A percentile compares a stretch with the other conserved stretches of the same genome.
These are phyloP conservation scores for Silurus meridionalis DNA, from an alignment of 2,113 vertebrate genomes.

Conservation along the genomic window DNA sequence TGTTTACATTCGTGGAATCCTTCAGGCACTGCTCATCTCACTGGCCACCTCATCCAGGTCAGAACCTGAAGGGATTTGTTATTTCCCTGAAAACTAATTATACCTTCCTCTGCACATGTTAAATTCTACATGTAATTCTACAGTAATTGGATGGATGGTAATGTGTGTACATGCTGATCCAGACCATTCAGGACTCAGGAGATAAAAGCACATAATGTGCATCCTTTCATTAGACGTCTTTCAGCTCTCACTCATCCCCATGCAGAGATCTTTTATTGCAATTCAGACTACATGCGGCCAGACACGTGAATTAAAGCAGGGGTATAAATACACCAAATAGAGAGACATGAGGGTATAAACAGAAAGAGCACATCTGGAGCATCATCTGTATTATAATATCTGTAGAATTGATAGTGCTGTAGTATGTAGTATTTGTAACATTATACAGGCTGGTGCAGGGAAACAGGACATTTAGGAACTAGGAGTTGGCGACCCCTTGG, in stretches of 20 bases:
- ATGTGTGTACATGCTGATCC: neutral
- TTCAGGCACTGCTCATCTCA: slow-evolving; percentile 94
- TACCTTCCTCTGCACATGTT: neutral
- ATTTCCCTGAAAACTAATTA: neutral
- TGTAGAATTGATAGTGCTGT: neutral
- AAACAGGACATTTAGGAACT: no score
- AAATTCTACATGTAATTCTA: neutral
- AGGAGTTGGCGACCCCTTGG: no score
- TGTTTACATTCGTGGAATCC: slow-evolving; percentile 93
- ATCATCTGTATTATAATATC: neutral
- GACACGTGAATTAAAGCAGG: no score
- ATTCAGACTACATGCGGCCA: no score
- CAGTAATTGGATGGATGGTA: neutral
- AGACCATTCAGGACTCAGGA: neutral
- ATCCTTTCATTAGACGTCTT: neutral
- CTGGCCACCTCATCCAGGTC: slow-evolving; percentile 97
- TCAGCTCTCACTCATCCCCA: neutral
- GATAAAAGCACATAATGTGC: neutral
- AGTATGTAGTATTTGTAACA: neutral
- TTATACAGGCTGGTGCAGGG: no score
- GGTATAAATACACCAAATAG: no score
- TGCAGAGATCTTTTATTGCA: neutral
- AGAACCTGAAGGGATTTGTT: neutral
- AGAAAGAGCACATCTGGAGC: no score
- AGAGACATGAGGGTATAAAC: no score